A percentile compares a stretch with the other conserved stretches of the same genome.
Conservation (phyloP, 2,888 invertebrate genomes). For the Pollenia angustigena region DNA sequence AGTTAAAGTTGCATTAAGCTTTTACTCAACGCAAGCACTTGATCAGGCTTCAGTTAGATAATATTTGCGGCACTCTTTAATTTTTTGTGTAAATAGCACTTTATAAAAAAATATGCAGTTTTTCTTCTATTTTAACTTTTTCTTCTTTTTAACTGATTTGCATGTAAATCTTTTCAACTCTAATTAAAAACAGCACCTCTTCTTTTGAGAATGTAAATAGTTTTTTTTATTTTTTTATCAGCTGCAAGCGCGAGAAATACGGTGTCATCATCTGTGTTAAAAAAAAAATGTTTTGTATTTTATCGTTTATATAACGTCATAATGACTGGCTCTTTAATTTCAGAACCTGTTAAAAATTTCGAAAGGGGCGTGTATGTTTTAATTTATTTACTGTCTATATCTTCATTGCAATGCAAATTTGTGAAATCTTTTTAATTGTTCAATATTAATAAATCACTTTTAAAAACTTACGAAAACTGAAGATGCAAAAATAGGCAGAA, state of each 20-base stretch:
- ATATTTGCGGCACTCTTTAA: slow-evolving; percentile 30
- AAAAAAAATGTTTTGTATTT: slow-evolving; percentile 8
- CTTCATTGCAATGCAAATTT: slow-evolving; percentile 15
- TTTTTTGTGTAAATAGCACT: slow-evolving; percentile 4
- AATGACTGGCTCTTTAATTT: slow-evolving; percentile 11
- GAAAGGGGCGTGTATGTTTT: slow-evolving; percentile 24
- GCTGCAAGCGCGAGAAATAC: background rate
- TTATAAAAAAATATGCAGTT: background rate
- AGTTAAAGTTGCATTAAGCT: slow-evolving; percentile 43
- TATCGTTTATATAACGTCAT: slow-evolving; percentile 21
- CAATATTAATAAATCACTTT: slow-evolving; percentile 35
- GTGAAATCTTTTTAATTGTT: slow-evolving; percentile 2
- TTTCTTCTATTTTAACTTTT: slow-evolving; percentile 1
- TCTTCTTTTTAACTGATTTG: background rate
- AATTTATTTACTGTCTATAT: slow-evolving; percentile 3
- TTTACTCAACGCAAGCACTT: slow-evolving; percentile 47
- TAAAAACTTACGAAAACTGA: background rate
- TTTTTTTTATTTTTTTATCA: background rate
- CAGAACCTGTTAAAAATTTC: slow-evolving; percentile 42
- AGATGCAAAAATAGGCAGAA: background rate
- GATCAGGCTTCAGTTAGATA: slow-evolving; percentile 63
- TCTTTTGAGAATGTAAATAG: background rate
- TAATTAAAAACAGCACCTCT: background rate
- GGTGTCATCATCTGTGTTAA: background rate
- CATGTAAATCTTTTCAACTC: no score